phyloP scores from a whole-genome alignment of 2,113 vertebrate species.

The Bothrops jararaca region DNA sequence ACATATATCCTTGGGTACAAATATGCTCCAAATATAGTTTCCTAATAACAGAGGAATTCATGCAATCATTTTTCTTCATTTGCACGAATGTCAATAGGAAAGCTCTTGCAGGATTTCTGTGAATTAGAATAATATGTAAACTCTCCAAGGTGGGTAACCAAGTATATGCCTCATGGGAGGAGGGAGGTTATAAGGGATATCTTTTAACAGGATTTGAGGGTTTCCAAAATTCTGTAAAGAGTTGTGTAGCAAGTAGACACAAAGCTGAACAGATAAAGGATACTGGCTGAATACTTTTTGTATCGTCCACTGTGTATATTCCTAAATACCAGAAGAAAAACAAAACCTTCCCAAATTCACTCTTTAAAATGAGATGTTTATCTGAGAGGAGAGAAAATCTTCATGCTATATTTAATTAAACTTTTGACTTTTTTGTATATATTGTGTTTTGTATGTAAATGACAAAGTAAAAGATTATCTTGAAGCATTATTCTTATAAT shows the following conservation, averaged over 20 bases:
- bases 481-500: conserved; percentile 50
- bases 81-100: background rate
- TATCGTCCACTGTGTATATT: conserved; percentile 12
- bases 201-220: background rate
- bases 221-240: background rate
- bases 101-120: background rate
- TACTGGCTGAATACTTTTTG: background rate
- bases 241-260: background rate
- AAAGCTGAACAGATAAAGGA: conserved; percentile 6
- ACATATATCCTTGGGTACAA: background rate
- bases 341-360: conserved; percentile 15
- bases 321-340: background rate
- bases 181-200: background rate
- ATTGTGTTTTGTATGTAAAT: conserved; percentile 75
- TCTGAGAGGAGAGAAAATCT: conserved; percentile 48
- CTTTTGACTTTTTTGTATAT: conserved; percentile 69
- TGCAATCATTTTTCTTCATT: background rate
- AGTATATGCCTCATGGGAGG: background rate
- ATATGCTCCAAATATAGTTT: background rate
- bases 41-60: background rate
- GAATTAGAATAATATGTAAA: background rate
- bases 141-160: background rate
- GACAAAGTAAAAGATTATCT: conserved; percentile 47
- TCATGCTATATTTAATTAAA: conserved; percentile 70
- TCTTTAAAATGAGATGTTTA: conserved; percentile 63